Conservation (phyloP, 2,113 vertebrate genomes). For the Prunella himalayana region DNA sequence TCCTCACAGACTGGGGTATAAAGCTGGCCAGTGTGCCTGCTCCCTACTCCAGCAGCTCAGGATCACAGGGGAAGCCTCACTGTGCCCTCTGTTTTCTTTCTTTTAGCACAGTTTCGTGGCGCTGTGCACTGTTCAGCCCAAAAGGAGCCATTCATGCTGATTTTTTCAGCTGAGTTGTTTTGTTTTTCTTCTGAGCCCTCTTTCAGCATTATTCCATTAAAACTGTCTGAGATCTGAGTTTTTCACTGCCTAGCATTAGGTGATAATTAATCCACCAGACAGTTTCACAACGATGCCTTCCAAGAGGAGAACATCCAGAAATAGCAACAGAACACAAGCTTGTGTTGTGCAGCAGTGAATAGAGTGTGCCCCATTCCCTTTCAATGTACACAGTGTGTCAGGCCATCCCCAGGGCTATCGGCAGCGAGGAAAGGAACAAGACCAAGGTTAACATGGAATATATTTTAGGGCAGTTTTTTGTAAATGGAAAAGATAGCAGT, state of each 20-base stretch:
- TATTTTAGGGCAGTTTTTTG: not conserved
- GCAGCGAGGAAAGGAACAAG: not conserved
- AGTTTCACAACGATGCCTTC: not conserved
- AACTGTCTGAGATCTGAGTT: not conserved
- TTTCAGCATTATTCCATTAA: constrained; percentile 49
- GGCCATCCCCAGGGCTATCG: not conserved
- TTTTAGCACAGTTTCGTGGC: not conserved
- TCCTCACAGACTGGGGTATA: not conserved
- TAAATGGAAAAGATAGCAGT: not conserved
- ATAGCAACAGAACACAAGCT: constrained; percentile 14
- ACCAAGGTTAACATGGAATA: not conserved
- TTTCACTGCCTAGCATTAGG: not conserved
- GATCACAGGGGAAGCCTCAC: not conserved
- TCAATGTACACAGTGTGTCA: not conserved
- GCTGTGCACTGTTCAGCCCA: not conserved
- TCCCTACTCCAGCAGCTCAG: not conserved
- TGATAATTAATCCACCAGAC: constrained; percentile 33
- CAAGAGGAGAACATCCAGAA: constrained; percentile 8
- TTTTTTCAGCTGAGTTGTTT: constrained; percentile 39
- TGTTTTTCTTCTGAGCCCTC: not conserved
- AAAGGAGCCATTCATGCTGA: not conserved
- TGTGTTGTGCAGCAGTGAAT: not conserved
- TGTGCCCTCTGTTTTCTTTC: not conserved
- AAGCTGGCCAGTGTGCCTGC: not conserved
- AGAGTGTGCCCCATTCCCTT: not conserved